Evolutionary conservation across 1,140 invertebrate species (phyloP).

Genomic region (Medauroidea extradentata): DNA sequence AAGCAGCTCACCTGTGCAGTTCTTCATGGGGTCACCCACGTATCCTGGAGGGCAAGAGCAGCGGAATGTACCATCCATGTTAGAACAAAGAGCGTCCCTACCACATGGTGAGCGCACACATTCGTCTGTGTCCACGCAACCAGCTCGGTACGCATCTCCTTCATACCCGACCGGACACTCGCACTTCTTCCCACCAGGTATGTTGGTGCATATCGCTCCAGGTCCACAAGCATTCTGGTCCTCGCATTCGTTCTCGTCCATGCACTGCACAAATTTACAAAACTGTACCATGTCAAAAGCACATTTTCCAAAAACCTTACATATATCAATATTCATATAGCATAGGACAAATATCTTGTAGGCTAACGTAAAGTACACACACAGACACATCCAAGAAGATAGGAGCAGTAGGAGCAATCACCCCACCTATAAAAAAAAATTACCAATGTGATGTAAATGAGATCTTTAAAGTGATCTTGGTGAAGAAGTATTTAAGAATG

Average conservation of each 20-base stretch:
- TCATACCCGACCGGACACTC: slow-evolving; percentile 75
- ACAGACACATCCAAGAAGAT: too few species aligned
- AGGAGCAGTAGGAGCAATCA: too few species aligned
- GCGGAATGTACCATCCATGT: slow-evolving; percentile 65
- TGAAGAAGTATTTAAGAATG: too few species aligned
- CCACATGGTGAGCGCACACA: slow-evolving; percentile 65
- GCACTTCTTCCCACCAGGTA: slow-evolving; percentile 73
- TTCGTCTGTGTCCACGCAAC: slow-evolving; percentile 66
- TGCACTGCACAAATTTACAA: slow-evolving; percentile 54
- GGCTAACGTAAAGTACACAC: too few species aligned
- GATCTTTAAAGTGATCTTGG: too few species aligned
- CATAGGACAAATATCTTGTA: too few species aligned
- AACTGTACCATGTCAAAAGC: neutral
- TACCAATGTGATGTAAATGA: too few species aligned
- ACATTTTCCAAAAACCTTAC: too few species aligned
- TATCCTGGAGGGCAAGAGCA: slow-evolving; percentile 74
- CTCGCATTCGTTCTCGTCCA: slow-evolving; percentile 79
- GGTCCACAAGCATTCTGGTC: slow-evolving; percentile 66
- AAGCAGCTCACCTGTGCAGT: slow-evolving; percentile 60
- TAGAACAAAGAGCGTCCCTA: slow-evolving; percentile 64
- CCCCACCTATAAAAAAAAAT: too few species aligned
- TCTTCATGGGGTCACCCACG: slow-evolving; percentile 64
- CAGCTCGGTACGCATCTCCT: slow-evolving; percentile 59
- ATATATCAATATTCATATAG: too few species aligned
- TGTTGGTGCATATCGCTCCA: slow-evolving; percentile 73